Conservation (phyloP, 2,113 vertebrate species). For the Rhizomys pruinosus region DNA sequence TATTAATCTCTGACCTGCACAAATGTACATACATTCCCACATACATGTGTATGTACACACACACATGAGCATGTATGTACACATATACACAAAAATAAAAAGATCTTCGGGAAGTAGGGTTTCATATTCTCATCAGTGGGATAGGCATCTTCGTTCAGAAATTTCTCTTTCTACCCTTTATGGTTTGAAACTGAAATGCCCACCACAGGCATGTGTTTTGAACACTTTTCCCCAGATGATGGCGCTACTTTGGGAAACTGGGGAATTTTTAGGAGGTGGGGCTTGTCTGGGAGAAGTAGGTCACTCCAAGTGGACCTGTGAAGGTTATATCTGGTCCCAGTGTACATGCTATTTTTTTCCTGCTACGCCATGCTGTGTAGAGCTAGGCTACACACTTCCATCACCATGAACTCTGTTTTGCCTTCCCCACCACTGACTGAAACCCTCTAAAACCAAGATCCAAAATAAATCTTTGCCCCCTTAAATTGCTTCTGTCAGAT, state of each 20-base stretch:
- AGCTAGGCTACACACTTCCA: neutral
- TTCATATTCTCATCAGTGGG: neutral
- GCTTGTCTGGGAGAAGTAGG: neutral
- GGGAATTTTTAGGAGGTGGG: neutral
- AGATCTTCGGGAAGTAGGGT: neutral
- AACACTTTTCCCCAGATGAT: neutral
- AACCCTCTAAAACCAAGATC: neutral
- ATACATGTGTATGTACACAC: neutral
- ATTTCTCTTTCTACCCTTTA: neutral
- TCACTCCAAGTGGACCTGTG: neutral
- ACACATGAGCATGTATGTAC: too few species aligned
- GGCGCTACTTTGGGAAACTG: neutral
- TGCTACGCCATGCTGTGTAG: neutral
- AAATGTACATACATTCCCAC: neutral
- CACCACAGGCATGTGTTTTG: neutral
- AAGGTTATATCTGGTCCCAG: neutral
- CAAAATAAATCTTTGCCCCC: neutral
- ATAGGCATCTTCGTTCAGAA: neutral
- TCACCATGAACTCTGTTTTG: neutral
- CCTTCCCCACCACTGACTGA: neutral
- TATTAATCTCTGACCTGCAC: neutral
- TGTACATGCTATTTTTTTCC: neutral
- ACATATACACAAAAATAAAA: neutral
- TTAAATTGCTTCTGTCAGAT: neutral
- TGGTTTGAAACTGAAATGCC: neutral